Percentiles rank a stretch among this genome's conserved stretches.
These are phyloP conservation scores for Alouatta palliata DNA, from an alignment of 2,113 vertebrate genomes.

Conservation along the genomic window DNA sequence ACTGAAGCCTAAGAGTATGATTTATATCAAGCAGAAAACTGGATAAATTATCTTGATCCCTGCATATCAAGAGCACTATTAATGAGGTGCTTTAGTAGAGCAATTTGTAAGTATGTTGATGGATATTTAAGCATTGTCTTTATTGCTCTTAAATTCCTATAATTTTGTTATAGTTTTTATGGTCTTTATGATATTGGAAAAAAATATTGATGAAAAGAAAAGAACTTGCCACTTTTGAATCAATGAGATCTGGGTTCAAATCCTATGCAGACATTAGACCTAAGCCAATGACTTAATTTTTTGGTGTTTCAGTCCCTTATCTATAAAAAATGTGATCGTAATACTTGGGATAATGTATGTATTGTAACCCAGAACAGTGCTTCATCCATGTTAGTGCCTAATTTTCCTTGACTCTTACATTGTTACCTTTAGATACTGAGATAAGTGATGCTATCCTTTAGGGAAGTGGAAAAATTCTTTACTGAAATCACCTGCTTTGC, in stretches of 20 bases:
- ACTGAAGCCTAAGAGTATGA: too few relatives aligned
- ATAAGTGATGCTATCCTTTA: neutral
- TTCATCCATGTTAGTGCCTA: neutral
- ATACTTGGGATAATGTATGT: neutral
- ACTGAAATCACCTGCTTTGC: neutral
- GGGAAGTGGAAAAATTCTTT: neutral
- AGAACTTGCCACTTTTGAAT: neutral
- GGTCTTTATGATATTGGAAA: neutral
- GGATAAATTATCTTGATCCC: neutral
- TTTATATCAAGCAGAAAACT: neutral
- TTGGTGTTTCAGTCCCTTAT: neutral
- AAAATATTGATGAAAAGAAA: neutral
- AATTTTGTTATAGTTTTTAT: neutral
- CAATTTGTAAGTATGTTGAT: neutral
- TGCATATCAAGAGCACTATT: neutral
- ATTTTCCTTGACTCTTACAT: neutral
- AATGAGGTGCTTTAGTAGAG: neutral
- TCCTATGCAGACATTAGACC: neutral
- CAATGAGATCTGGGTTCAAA: neutral
- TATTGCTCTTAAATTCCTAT: neutral
- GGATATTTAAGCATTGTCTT: neutral
- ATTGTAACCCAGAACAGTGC: too few relatives aligned
- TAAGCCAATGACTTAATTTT: neutral
- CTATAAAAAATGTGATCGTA: neutral
- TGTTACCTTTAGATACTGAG: neutral